Evolutionary conservation across 2,888 invertebrate species (phyloP), one percentile per base, ranked within the genome.

Genomic region (Petrophora chlorosata): DNA sequence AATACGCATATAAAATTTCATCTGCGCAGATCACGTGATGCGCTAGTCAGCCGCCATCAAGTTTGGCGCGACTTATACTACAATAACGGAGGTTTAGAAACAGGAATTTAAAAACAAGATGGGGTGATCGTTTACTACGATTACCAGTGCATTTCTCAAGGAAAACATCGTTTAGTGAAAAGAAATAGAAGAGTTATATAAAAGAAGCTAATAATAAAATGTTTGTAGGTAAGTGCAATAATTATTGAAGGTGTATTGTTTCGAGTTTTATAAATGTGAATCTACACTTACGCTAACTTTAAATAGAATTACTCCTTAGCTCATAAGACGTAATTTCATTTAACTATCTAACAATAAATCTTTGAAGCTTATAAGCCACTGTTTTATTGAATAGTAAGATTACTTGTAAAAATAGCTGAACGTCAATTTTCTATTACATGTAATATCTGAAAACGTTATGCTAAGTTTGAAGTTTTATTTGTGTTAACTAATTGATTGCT

Each of bases 321-420:
- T 54, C 46, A 54, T 56, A 53, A 52, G 43, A 58, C 29, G 32
- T 49, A 42, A 40, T 40, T 46, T 46, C 39, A 29, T n/a, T n/a
- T n/a, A 39, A 36, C 49, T 52, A 51, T 36, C 48, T 30, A 47
- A 46, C 39, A 2, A 44, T 45, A 51, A 33, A 50, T 13, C 41
- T 48, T 39, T 49, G 36, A 45, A 53, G 50, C 35, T 33, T 48
- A 36, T 39, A 46, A 40, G 40, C 41, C 41, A 38, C 30, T 46
- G 33, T 33, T 39, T 33, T 28, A n/a, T 32, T 35, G 23, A 23
- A 36, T 22, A 44, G 26, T 38, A 32, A 15, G 28, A 19, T 23
- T 35, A 22, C 12, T 35, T 44, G 32, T 44, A 32, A 17, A 35
- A 28, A 33, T 13, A 33, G 33, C 33, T 30, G 26, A 26, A 34